A percentile compares a stretch with the other conserved stretches of the same genome.
Conservation (phyloP, 2,888 invertebrate species). For the Carterocephalus palaemon region DNA sequence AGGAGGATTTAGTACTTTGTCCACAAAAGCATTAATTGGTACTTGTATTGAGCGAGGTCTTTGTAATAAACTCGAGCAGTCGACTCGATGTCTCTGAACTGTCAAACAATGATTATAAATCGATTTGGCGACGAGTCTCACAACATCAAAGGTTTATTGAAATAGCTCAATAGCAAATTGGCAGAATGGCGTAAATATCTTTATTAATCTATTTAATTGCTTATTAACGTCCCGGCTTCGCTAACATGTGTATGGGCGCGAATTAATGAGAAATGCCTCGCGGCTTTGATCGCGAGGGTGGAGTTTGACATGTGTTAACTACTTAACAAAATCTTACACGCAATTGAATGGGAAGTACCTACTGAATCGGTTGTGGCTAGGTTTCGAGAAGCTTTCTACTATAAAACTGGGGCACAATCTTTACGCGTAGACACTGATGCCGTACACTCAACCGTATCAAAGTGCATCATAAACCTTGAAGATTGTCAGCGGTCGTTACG, state of each 20-base stretch:
- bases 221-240: constrained; percentile 63
- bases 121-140: constrained; percentile 49
- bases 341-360: constrained; percentile 9
- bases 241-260: constrained; percentile 56
- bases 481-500: constrained; percentile 38
- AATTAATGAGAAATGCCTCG: constrained; percentile 56
- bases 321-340: constrained; percentile 31
- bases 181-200: constrained; percentile 64
- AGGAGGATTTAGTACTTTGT: no score
- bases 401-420: no score
- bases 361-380: constrained; percentile 9
- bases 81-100: constrained; percentile 50
- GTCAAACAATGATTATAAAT: constrained; percentile 65
- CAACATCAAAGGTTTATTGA: constrained; percentile 64
- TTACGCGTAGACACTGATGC: constrained; percentile 16
- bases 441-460: constrained; percentile 20
- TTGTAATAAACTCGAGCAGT: constrained; percentile 40
- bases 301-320: constrained; percentile 33
- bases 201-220: constrained; percentile 76
- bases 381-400: no score
- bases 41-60: constrained; percentile 17
- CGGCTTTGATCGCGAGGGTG: constrained; percentile 55
- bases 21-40: constrained; percentile 12
- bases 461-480: constrained; percentile 32
- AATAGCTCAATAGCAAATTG: constrained; percentile 62